A percentile compares a stretch with the other conserved stretches of the same genome.
Evolutionary conservation across 2,888 invertebrate species (phyloP).

Genomic region (Melinopterus prodromus): DNA sequence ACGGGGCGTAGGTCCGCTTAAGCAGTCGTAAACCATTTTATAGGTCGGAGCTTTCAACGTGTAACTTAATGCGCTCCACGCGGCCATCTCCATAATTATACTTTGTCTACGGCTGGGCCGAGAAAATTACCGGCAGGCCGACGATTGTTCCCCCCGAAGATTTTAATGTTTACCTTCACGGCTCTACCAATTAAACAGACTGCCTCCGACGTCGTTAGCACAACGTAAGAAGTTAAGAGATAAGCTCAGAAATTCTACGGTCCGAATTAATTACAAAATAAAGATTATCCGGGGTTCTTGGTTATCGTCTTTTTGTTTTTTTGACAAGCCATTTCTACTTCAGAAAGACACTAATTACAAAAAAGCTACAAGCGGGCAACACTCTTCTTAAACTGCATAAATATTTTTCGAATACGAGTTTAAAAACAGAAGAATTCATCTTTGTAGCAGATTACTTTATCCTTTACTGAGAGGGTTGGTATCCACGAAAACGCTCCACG

Average conservation of each 20-base stretch:
- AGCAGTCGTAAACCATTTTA: constrained; percentile 59
- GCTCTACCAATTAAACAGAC: background rate
- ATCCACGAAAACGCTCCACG: too few species aligned
- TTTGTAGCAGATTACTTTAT: too few species aligned
- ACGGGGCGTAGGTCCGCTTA: constrained; percentile 44
- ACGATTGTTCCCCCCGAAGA: constrained; percentile 42
- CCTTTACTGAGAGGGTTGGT: too few species aligned
- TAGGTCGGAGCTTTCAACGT: constrained; percentile 58
- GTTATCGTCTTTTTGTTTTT: background rate
- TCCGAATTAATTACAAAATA: background rate
- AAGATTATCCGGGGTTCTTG: background rate
- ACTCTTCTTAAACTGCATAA: too few species aligned
- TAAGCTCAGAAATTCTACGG: background rate
- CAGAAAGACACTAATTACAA: too few species aligned
- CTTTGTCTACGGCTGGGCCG: constrained; percentile 53
- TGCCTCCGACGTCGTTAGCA: background rate
- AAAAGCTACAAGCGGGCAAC: too few species aligned
- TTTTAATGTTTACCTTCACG: constrained; percentile 28
- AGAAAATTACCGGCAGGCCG: constrained; percentile 50
- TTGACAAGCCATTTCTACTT: too few species aligned
- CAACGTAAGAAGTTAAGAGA: background rate
- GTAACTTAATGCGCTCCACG: constrained; percentile 55
- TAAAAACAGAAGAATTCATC: too few species aligned
- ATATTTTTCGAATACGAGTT: too few species aligned
- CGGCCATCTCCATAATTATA: constrained; percentile 58